Evolutionary conservation across 2,113 vertebrate species (phyloP).

Genomic region (Prionailurus viverrinus): DNA sequence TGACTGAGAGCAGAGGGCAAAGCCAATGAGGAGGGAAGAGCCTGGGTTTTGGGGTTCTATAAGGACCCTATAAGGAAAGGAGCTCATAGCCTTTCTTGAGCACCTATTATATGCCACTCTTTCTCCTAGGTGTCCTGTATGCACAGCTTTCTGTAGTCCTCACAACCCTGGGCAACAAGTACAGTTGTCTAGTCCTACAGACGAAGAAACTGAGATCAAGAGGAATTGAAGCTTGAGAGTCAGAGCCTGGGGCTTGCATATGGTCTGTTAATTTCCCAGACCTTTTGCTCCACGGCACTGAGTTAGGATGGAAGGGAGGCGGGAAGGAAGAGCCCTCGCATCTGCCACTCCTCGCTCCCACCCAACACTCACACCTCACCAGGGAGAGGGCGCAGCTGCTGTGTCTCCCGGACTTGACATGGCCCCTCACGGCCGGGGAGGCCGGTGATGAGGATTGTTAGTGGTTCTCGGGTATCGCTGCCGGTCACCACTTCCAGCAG

Average conservation of each 20-base stretch:
- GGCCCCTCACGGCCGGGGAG: background rate
- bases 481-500: constrained; percentile 25
- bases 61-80: background rate
- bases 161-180: background rate
- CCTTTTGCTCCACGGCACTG: background rate
- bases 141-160: background rate
- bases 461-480: background rate
- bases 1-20: background rate
- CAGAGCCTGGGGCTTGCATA: background rate
- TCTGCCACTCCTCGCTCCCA: background rate
- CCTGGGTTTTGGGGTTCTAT: background rate
- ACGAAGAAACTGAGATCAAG: background rate
- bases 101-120: background rate
- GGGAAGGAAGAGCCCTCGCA: background rate
- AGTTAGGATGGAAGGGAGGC: background rate
- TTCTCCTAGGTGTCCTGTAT: background rate
- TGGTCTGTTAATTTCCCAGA: background rate
- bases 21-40: background rate
- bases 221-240: background rate
- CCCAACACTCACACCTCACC: background rate
- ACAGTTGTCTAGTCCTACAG: background rate
- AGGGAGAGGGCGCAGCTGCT: background rate
- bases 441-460: background rate
- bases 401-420: background rate
- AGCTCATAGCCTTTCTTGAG: background rate